Base-by-base conservation (phyloP, 2,113 vertebrate species). In the Mugil cephalus region DNA sequence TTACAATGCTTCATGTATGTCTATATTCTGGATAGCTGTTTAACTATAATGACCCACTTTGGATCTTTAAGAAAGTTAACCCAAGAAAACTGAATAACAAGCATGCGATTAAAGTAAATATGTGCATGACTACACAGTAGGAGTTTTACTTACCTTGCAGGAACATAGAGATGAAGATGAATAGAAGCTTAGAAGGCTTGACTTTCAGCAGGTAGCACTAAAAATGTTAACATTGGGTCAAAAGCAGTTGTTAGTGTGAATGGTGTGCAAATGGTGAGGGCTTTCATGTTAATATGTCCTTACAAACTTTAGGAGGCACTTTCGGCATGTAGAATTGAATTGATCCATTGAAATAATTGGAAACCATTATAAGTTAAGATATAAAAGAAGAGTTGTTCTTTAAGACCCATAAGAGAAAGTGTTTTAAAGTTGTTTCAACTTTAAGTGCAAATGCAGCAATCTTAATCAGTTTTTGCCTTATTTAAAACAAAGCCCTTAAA, bases 131-230 rank as follows among this genome's bases (percentile, higher is more conserved):
- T 40, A 0, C 21, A 8, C 13, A 7, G 18, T 8, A 21, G 10
- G 48, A 13, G 30, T 4, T 52, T 15, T 30, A 87, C 82, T 91
- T 55, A 91, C 90, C 86, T 51, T 71, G 11, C 52, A 75, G 47
- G 43, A 90, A 68, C 62, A 91, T 12, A 85, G 59, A 87, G 87
- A 86, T 65, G 86, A 86, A 53, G 85, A 90, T 43, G 51, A 88
- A 78, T 30, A 91, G 83, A 86, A 82, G 24, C 79, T 75, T 81
- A 80, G 86, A 83, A 59, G 83, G 34, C 81, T 81, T 86, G 86
- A 85, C 70, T 86, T 84, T 87, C 86, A 54, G 64, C 66, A 0
- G 81, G 83, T 74, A 67, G 74, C 83, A 53, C 88, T 88, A 82
- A 86, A 88, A 86, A 89, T 79, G 87, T 85, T 61, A 86, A 85